These are phyloP conservation scores for Drosophila bifasciata DNA, from an alignment of 1,140 invertebrate species.

Conservation along the genomic window DNA sequence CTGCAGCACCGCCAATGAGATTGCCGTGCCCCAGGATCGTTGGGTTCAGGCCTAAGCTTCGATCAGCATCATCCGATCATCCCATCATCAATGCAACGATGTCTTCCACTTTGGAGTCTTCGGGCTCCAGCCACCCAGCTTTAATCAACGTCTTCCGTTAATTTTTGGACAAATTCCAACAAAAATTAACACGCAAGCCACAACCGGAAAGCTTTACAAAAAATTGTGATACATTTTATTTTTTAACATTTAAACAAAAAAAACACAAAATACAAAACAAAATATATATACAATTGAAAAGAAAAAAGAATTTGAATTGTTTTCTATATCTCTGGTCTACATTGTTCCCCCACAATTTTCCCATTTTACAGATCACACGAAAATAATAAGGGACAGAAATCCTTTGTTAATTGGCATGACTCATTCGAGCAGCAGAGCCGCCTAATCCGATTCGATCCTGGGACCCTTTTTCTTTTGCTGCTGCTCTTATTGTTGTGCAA, in stretches of 20 bases:
- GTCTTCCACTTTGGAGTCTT: slow-evolving; percentile 65
- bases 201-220: slow-evolving; percentile 75
- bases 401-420: slow-evolving; percentile 68
- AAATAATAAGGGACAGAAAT: slow-evolving; percentile 28
- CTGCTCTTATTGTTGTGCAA: slow-evolving; percentile 51
- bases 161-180: slow-evolving; percentile 46
- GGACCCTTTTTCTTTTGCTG: slow-evolving; percentile 40
- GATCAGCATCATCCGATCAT: neutral
- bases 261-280: slow-evolving; percentile 44
- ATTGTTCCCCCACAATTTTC: slow-evolving; percentile 30
- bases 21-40: slow-evolving; percentile 84
- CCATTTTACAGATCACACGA: slow-evolving; percentile 50
- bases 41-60: slow-evolving; percentile 85
- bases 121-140: slow-evolving; percentile 23
- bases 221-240: slow-evolving; percentile 82
- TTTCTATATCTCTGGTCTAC: neutral
- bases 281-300: slow-evolving; percentile 74
- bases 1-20: slow-evolving; percentile 83
- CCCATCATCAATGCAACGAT: slow-evolving; percentile 36
- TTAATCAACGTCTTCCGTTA: slow-evolving; percentile 70
- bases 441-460: slow-evolving; percentile 61
- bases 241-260: slow-evolving; percentile 37
- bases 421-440: slow-evolving; percentile 39
- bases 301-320: slow-evolving; percentile 22
- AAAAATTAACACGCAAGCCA: slow-evolving; percentile 71